Conservation (phyloP, 2,797 vertebrate genomes). For the Argya squamiceps region DNA sequence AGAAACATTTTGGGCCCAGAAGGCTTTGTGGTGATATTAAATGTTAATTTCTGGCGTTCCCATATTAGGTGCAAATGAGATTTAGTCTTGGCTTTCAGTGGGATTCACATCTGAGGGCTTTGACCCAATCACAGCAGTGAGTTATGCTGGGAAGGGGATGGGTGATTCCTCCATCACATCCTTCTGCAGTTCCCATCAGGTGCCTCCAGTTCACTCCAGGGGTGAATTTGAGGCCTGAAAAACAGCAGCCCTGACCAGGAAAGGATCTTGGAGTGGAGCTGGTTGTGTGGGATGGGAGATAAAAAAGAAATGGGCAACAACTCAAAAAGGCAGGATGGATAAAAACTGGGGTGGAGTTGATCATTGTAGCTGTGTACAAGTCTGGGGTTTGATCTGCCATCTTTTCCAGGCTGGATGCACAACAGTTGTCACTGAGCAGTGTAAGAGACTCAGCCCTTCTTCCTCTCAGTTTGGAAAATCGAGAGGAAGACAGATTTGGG, state of each 20-base stretch:
- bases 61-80: constrained; percentile 48
- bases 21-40: constrained; percentile 73
- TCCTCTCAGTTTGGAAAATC: neutral
- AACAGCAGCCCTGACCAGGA: neutral
- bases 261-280: neutral
- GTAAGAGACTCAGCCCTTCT: neutral
- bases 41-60: constrained; percentile 67
- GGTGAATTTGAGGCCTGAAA: neutral
- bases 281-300: neutral
- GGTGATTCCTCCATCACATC: neutral
- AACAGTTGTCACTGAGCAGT: neutral
- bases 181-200: neutral
- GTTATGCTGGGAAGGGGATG: neutral
- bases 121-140: neutral
- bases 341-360: neutral
- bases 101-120: constrained; percentile 8
- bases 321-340: neutral
- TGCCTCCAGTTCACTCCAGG: neutral
- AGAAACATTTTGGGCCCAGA: constrained; percentile 58
- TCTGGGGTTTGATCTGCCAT: neutral
- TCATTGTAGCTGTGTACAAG: neutral
- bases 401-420: neutral
- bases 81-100: constrained; percentile 53
- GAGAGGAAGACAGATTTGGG: neutral
- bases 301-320: neutral